A percentile compares a stretch with the other conserved stretches of the same genome.
Evolutionary conservation across 2,888 invertebrate species (phyloP).

Genomic region (Stomorhina lunata): DNA sequence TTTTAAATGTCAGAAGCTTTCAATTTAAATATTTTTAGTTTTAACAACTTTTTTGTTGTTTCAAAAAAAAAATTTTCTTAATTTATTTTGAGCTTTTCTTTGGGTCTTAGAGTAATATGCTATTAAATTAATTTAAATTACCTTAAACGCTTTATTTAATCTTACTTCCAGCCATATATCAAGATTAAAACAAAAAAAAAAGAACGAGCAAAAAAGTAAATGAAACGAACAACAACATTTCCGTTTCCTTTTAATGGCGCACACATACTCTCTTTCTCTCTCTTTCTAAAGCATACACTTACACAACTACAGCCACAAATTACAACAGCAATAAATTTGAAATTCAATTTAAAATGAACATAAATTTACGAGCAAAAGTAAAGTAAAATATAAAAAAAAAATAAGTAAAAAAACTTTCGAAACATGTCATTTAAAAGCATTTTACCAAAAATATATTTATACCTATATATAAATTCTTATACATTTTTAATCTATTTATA

Average conservation of each 20-base stretch:
- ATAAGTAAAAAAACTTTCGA: slow-evolving; percentile 75
- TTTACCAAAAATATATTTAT: slow-evolving; percentile 66
- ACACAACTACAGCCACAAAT: slow-evolving; percentile 66
- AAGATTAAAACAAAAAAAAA: slow-evolving; percentile 58
- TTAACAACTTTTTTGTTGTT: no score
- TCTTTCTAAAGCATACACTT: neutral
- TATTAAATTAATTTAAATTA: slow-evolving; percentile 58
- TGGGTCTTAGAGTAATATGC: neutral
- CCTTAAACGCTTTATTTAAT: slow-evolving; percentile 57
- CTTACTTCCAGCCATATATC: slow-evolving; percentile 47
- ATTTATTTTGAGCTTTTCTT: slow-evolving; percentile 2
- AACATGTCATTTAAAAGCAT: slow-evolving; percentile 79
- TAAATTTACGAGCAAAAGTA: slow-evolving; percentile 73
- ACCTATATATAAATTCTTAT: neutral
- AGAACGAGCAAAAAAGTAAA: neutral
- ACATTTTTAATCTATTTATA: neutral
- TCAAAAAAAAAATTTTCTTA: neutral
- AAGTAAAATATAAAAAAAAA: slow-evolving; percentile 12
- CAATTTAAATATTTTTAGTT: neutral
- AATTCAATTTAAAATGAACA: slow-evolving; percentile 80
- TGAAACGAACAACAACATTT: slow-evolving; percentile 54
- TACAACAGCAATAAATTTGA: slow-evolving; percentile 78
- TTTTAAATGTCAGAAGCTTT: neutral
- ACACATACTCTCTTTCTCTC: neutral
- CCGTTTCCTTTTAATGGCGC: slow-evolving; percentile 57